Base-by-base conservation (phyloP, 2,797 vertebrate species). In the Tiaroga cobitis region DNA sequence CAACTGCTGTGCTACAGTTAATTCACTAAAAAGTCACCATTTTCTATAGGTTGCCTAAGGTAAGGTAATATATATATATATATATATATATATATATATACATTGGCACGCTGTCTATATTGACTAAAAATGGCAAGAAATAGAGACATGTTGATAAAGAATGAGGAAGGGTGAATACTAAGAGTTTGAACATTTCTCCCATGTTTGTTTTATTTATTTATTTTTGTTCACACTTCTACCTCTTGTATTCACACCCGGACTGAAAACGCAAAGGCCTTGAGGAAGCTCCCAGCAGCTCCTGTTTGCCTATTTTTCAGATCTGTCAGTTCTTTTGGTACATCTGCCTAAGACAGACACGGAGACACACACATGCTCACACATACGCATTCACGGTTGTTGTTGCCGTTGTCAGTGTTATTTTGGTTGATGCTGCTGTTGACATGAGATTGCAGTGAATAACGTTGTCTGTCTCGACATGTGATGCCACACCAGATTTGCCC, bases 221-320 rank as follows among this genome's bases (percentile, higher is more conserved):
- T 65, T 65, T 77, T 32, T 90, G 90, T 91, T 93, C 91, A 92
- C 92, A 92, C 91, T 92, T 91, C 92, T 92, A 91, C 90, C 92
- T 72, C 93, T 92, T 93, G 90, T 91, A 91, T 94, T 93, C 87
- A 86, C 92, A 90, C 92, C 90, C 82, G 21, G 87, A 90, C 89
- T 90, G 91, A 90, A 91, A 92, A 93, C 89, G 89, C 90, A 89
- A 88, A 76, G 90, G 93, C 93, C 93, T 92, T 81, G 61, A 94
- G 95, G 96, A 96, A 92, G 94, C 92, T 96, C 95, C 95, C 94
- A 96, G 94, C 91, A 90, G 92, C 86, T 93, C 88, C 81, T 87
- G 88, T 93, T 93, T 92, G 94, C 93, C 93, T 96, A 94, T 96
- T 96, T 96, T 95, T 97, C 96, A 97, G 95, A 96, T 90, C 93